Percentiles rank a stretch among this genome's conserved stretches.
These are phyloP conservation scores for Tachina fera DNA, from an alignment of 2,888 invertebrate species.

Conservation along the genomic window DNA sequence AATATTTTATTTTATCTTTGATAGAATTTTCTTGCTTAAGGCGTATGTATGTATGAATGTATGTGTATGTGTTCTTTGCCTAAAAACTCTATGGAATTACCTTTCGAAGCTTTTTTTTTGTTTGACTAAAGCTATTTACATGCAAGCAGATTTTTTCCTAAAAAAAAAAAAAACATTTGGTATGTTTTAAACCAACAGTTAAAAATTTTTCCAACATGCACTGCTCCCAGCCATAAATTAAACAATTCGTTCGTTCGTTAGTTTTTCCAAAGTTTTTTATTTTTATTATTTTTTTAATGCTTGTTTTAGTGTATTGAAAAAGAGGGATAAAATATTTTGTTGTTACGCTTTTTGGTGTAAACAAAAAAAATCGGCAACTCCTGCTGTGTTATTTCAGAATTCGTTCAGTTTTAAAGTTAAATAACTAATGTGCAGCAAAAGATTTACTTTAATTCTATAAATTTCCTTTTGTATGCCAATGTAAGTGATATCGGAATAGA, in stretches of 20 bases:
- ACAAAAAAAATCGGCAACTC: background rate
- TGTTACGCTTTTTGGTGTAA: background rate
- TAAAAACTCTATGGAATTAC: constrained; percentile 11
- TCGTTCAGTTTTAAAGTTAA: background rate
- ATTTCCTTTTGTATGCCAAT: background rate
- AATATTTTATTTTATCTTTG: background rate
- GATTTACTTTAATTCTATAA: background rate
- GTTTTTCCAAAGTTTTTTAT: background rate
- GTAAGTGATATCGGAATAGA: too few relatives aligned
- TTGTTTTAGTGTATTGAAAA: background rate
- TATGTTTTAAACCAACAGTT: constrained; percentile 7
- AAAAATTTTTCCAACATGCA: constrained; percentile 27
- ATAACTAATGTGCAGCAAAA: background rate
- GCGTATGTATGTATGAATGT: too few relatives aligned
- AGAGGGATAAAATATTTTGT: background rate
- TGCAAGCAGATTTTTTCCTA: background rate
- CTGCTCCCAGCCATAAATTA: constrained; percentile 51
- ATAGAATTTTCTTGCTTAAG: background rate
- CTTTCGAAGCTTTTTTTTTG: background rate
- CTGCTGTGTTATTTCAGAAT: constrained; percentile 1
- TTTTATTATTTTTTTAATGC: background rate
- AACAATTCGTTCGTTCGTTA: constrained; percentile 21
- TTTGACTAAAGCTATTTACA: constrained; percentile 6
- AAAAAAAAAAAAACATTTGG: constrained; percentile 5
- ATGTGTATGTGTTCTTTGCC: background rate